These are phyloP conservation scores for Eleginops maclovinus DNA, from an alignment of 2,113 vertebrate genomes.

Conservation along the genomic window DNA sequence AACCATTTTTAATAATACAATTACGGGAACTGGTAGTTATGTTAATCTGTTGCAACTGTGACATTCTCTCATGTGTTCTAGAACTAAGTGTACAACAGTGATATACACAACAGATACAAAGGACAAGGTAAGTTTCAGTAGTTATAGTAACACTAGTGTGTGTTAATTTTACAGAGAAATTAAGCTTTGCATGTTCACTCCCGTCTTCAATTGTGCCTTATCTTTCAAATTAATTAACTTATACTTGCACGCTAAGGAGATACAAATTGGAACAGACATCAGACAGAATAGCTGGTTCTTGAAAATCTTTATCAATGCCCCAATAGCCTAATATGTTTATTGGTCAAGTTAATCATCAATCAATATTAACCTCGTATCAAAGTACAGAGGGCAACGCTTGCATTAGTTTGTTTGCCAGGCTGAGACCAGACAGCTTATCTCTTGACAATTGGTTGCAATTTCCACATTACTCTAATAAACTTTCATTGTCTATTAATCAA, in stretches of 20 bases:
- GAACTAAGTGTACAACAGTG: too few relatives aligned
- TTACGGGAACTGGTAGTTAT: too few relatives aligned
- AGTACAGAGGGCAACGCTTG: slow-evolving; percentile 11
- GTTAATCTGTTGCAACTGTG: too few relatives aligned
- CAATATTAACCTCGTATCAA: slow-evolving; percentile 26
- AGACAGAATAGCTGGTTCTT: background rate
- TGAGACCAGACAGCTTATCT: background rate
- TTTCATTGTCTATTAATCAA: background rate
- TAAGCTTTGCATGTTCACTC: background rate
- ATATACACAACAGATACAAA: too few relatives aligned
- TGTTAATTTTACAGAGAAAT: too few relatives aligned
- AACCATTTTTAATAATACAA: background rate
- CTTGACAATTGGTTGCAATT: background rate
- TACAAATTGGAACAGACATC: background rate
- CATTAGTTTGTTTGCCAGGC: background rate
- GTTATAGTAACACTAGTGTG: too few relatives aligned
- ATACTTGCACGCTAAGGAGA: background rate
- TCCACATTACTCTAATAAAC: background rate
- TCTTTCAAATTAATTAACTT: background rate
- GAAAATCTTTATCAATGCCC: slow-evolving; percentile 26
- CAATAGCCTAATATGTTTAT: slow-evolving; percentile 32
- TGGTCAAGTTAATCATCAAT: slow-evolving; percentile 34
- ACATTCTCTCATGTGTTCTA: too few relatives aligned
- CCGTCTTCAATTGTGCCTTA: background rate
- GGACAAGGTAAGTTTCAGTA: too few relatives aligned